Evolutionary conservation across 2,113 vertebrate species (phyloP), one percentile per base, ranked within the genome.

Genomic region (Egretta garzetta): DNA sequence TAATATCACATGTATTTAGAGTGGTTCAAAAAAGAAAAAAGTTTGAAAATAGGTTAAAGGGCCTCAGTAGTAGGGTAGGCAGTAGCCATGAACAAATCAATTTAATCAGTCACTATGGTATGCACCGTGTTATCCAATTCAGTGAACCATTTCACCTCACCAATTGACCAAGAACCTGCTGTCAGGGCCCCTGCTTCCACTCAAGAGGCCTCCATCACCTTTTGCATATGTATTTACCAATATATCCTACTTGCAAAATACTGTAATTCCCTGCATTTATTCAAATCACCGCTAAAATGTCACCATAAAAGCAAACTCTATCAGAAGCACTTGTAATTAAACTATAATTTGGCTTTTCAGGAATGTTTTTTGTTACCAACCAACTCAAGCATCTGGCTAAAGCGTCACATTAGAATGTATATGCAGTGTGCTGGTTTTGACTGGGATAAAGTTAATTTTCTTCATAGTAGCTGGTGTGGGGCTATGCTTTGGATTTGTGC

Each of bases 81-180:
- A 45, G 85, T 45, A 93, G 95, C 64, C 33, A 79, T 0, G 1
- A 95, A 97, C 94, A 97, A 93, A 96, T 97, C 95, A 93, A 93
- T 98, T 96, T 96, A 80, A 97, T 97, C 97, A 97, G 94, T 97
- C 97, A 96, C 95, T 95, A 23, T 87, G 96, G 94, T 77, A 95
- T 81, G 95, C 64, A 56, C 88, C 56, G 86, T 72, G 94, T 96
- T 97, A 97, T 83, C 87, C 96, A 96, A 97, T 96, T 97, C 97
- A 98, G 75, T 94, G 96, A 95, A 93, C 90, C 87, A 95, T 97
- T 97, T 95, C 88, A 96, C 95, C 81, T 95, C 83, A 76, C 83
- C 96, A 97, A 50, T 20, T 85, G 83, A 96, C 96, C 96, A 98
- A 91, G 50, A 93, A 95, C 56, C 90, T 97, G 84, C 84, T 82